These are phyloP conservation scores for Xyliphius kryptos DNA, from an alignment of 2,113 vertebrate species.

Conservation along the genomic window DNA sequence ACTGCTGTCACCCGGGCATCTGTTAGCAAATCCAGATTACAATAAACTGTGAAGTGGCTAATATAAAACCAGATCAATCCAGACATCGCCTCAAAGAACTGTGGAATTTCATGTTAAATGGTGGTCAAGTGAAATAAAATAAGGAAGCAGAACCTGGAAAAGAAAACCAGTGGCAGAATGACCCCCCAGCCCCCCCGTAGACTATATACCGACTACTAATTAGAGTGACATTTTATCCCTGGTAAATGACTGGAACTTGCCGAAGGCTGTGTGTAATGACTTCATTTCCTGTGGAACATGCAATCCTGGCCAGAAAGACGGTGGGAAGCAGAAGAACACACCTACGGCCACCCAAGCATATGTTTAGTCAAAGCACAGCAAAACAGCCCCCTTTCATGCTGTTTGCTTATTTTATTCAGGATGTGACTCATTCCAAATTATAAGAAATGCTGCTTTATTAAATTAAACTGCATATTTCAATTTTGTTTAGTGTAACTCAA, in stretches of 20 bases:
- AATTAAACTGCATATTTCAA: too few relatives aligned
- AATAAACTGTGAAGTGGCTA: conserved; percentile 9
- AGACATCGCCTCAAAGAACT: too few relatives aligned
- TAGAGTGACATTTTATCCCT: conserved; percentile 35
- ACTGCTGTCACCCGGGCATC: conserved; percentile 13
- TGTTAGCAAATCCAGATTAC: conserved; percentile 15
- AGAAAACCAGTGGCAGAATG: conserved; percentile 19
- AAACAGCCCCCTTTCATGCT: conserved; percentile 10
- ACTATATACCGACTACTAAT: conserved; percentile 23
- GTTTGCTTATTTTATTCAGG: conserved; percentile 22
- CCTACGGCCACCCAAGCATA: conserved; percentile 40
- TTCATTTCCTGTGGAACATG: conserved; percentile 61
- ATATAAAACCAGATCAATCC: background rate
- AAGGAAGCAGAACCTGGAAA: conserved; percentile 4
- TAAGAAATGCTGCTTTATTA: background rate
- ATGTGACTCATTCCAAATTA: conserved; percentile 26
- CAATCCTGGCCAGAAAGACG: conserved; percentile 41
- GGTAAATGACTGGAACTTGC: conserved; percentile 46
- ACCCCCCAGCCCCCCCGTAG: conserved; percentile 18
- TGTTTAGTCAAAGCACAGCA: conserved; percentile 18
- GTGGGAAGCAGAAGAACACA: conserved; percentile 45
- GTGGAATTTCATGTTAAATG: too few relatives aligned
- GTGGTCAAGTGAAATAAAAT: too few relatives aligned
- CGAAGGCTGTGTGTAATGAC: conserved; percentile 48
- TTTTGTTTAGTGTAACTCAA: conserved; percentile 19